phyloP scores from a whole-genome alignment of 2,113 vertebrate species.

The Varanus komodoensis region DNA sequence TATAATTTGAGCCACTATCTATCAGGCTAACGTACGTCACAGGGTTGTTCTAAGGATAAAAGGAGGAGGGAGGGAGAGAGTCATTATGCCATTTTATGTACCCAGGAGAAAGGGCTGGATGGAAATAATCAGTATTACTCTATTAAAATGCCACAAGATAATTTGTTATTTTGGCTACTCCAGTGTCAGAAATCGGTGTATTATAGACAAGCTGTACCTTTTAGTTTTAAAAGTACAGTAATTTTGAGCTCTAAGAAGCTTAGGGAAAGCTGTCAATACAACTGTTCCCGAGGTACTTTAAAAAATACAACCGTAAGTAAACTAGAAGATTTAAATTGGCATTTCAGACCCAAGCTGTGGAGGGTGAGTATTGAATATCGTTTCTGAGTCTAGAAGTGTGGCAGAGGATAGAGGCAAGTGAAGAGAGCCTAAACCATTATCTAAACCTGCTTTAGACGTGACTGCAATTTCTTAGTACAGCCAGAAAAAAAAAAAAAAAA shows the following conservation, averaged over 20 bases:
- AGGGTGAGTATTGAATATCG: conserved; percentile 7
- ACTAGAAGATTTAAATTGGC: conserved; percentile 5
- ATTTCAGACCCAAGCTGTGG: not conserved
- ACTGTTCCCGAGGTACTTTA: not conserved
- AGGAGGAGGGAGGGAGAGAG: not conserved
- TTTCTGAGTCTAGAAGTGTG: not conserved
- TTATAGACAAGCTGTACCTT: not conserved
- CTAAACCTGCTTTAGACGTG: not conserved
- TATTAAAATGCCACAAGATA: not conserved
- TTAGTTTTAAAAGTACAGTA: not conserved
- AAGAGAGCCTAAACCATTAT: not conserved
- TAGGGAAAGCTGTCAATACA: not conserved
- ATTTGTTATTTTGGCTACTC: not conserved
- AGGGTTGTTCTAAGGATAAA: not conserved
- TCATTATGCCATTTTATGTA: not conserved
- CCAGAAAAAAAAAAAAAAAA: not conserved
- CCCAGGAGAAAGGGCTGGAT: not conserved
- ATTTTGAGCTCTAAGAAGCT: not conserved
- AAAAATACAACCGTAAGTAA: not conserved
- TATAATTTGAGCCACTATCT: not conserved
- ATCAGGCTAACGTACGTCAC: not conserved
- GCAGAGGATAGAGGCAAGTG: not conserved
- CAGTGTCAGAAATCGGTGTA: not conserved
- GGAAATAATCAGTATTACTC: not conserved
- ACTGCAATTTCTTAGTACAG: not conserved